Evolutionary conservation across 2,797 vertebrate species (phyloP), one percentile per base, ranked within the genome.

Genomic region (Pseudochirops cupreus): DNA sequence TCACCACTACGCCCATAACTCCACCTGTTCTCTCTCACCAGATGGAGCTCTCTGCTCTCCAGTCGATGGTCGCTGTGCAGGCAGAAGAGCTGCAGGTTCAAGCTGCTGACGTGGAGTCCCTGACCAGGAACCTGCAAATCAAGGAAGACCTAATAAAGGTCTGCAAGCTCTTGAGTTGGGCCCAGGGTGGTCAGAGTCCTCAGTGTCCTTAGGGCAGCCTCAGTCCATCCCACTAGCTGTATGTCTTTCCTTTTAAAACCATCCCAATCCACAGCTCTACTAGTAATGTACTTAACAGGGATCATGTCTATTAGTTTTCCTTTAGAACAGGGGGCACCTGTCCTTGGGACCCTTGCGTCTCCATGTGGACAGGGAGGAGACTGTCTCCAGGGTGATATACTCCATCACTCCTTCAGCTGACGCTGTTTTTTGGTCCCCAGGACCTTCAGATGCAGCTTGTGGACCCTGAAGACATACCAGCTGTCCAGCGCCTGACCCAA

Each of bases 61-160:
- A 99, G 95, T 98, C 98, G 46, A 98, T 99, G 4, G 91, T 99
- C 97, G 98, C 98, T 56, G 97, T 98, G 0, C 98, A 99, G 74
- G 98, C 99, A 59, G 98, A 99, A 56, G 99, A 99, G 94, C 98
- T 99, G 93, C 98, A 99, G 96, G 98, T 98, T 96, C 99, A 99
- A 97, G 98, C 99, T 0, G 98, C 98, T 0, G 98, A 98, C 92
- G 96, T 99, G 54, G 99, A 99, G 95, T 98, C 99, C 54, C 98
- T 99, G 95, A 99, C 97, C 97, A 99, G 99, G 97, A 99, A 96
- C n/a, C 98, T 99, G 82, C 98, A 98, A 56, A 98, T 99, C 95
- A 99, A 99, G 98, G 99, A 99, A 92, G 99, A 99, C 74, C 97
- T 99, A 93, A 99, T 99, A 98, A 99, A 99, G 99, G 99, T 99